phyloP scores from a whole-genome alignment of 2,888 invertebrate genomes.

The Gastracanthus pulcherrimus region DNA sequence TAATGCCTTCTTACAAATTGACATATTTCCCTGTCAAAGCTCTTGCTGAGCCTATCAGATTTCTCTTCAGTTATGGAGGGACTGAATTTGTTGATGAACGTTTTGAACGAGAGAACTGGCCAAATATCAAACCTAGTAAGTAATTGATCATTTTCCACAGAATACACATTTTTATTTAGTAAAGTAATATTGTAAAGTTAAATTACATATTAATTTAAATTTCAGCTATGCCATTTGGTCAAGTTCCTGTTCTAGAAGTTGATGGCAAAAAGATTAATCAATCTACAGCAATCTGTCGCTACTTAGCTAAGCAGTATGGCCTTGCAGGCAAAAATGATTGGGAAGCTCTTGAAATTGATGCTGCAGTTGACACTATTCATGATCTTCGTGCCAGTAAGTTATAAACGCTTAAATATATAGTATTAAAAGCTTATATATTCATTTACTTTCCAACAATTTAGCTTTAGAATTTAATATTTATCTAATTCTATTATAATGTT shows the following conservation, averaged over 20 bases:
- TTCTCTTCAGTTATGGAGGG: constrained; percentile 74
- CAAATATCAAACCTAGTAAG: constrained; percentile 70
- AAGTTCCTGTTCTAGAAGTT: constrained; percentile 82
- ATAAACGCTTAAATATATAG: neutral
- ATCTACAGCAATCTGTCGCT: constrained; percentile 81
- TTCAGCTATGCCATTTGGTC: constrained; percentile 82
- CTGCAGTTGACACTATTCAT: constrained; percentile 81
- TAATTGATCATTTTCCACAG: neutral
- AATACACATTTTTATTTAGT: neutral
- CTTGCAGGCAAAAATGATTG: constrained; percentile 80
- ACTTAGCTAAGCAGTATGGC: constrained; percentile 81
- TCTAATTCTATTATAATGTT: too few relatives aligned
- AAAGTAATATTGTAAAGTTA: neutral
- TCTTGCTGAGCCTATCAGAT: constrained; percentile 76
- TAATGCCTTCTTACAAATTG: constrained; percentile 71
- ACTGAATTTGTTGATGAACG: constrained; percentile 75
- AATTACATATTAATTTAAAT: neutral
- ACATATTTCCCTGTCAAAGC: constrained; percentile 76
- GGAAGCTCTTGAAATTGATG: constrained; percentile 83
- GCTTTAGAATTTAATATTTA: neutral
- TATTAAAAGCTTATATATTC: too few relatives aligned
- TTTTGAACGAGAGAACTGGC: constrained; percentile 70
- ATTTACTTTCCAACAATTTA: neutral
- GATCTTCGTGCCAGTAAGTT: constrained; percentile 82
- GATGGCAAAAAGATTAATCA: constrained; percentile 82